Conservation (phyloP, 2,888 invertebrate genomes). For the Artemia sinica region DNA sequence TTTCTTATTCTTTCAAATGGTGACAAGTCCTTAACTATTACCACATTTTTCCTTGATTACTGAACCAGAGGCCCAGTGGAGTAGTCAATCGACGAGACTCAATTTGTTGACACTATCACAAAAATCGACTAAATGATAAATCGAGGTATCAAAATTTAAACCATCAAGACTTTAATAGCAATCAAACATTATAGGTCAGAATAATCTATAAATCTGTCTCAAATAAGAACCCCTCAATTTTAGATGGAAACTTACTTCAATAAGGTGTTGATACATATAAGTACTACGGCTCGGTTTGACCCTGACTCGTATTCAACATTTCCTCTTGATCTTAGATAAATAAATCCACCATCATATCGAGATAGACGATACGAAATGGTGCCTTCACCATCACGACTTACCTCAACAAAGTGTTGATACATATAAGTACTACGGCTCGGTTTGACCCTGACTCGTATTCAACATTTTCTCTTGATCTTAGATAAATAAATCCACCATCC, state of each 20-base stretch:
- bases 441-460: not conserved
- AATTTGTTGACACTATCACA: too few relatives aligned
- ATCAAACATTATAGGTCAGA: too few relatives aligned
- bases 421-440: not conserved
- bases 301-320: not conserved
- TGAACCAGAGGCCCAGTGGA: too few relatives aligned
- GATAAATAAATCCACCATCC: not conserved
- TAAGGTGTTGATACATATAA: not conserved
- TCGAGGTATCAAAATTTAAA: too few relatives aligned
- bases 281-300: not conserved
- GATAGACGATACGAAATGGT: not conserved
- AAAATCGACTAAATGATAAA: too few relatives aligned
- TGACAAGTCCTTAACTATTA: too few relatives aligned
- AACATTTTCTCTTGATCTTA: not conserved
- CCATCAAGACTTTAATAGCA: too few relatives aligned
- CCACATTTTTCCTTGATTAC: too few relatives aligned
- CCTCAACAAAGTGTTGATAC: not conserved
- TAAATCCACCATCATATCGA: not conserved
- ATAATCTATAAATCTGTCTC: too few relatives aligned
- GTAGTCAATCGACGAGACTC: too few relatives aligned
- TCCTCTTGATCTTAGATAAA: not conserved
- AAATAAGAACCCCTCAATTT: too few relatives aligned
- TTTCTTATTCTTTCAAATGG: too few relatives aligned
- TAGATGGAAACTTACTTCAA: not conserved
- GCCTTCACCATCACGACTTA: not conserved